Evolutionary conservation across 2,888 invertebrate genomes (phyloP), one percentile per base, ranked within the genome.

Genomic region (Parascotia fuliginaria): DNA sequence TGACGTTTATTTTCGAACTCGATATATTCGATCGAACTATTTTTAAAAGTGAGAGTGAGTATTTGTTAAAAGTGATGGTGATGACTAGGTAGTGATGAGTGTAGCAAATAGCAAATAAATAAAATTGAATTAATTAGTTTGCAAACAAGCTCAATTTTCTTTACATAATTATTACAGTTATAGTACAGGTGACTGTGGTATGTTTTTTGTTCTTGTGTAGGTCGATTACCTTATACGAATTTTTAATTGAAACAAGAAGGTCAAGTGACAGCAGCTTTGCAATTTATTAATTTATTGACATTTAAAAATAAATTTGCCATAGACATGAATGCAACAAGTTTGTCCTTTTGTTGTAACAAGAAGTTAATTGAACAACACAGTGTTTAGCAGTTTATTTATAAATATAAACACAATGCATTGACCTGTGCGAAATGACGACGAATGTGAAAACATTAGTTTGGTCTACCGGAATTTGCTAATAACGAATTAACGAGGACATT

Each of bases 401-500:
- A 72, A 74, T 65, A 70, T 65, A 58, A 72, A 62, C 70, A 72
- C 75, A 81, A 87, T 81, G 59, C 87, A 70, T 79, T 86, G 86
- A 88, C 87, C 88, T 77, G 78, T 40, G 67, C 55, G 67, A 60
- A 65, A 67, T 57, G 51, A 64, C 68, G 74, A 67, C 59, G 41
- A 55, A 77, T 77, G 77, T 75, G 65, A 80, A 79, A 82, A 74
- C 73, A 81, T 83, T 83, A 70, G 71, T 24, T 24, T 7, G 24
- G 7, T 24, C 72, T 71, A 75, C 82, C 81, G 85, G 81, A 83
- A 78, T 81, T 75, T 55, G 63, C 73, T 78, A 81, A 86, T 83
- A 73, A 79, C 66, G 77, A 63, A 60, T 65, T 72, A 71, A 79
- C 65, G 63, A 68, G 75, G 63, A 59, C 61, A 69, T 56, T 59